Conservation (phyloP, 2,113 vertebrate species). For the Serinus canaria region DNA sequence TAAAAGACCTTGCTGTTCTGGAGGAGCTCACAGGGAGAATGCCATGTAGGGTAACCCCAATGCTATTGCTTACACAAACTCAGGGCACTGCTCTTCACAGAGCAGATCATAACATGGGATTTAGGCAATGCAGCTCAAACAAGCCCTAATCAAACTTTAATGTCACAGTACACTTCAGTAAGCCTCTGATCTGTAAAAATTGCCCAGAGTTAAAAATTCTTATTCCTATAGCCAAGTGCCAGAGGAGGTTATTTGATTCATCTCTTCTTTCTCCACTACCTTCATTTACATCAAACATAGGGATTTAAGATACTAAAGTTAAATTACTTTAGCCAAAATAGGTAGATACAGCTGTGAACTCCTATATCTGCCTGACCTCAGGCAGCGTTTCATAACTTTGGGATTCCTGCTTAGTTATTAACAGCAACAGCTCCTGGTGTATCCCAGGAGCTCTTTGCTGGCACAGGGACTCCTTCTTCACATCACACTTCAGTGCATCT, state of each 20-base stretch:
- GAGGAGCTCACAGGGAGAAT: neutral
- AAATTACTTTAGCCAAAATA: neutral
- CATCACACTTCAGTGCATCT: neutral
- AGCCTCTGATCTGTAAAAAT: neutral
- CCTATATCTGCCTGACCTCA: neutral
- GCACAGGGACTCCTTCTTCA: neutral
- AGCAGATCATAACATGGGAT: neutral
- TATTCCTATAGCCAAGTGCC: neutral
- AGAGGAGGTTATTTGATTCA: neutral
- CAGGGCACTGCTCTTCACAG: neutral
- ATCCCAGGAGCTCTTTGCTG: neutral
- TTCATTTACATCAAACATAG: neutral
- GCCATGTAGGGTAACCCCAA: neutral
- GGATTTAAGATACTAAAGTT: neutral
- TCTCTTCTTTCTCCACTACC: neutral
- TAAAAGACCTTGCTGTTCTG: neutral
- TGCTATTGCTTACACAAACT: neutral
- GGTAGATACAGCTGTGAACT: neutral
- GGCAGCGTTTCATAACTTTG: neutral
- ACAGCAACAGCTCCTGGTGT: neutral
- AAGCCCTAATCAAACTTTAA: constrained; percentile 12
- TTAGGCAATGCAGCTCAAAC: neutral
- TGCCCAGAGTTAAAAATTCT: neutral
- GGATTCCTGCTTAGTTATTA: neutral
- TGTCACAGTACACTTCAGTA: neutral